Percentiles rank a stretch among this genome's conserved stretches.
These are phyloP conservation scores for Diachrysia chrysitis DNA, from an alignment of 2,888 invertebrate species.

Conservation along the genomic window DNA sequence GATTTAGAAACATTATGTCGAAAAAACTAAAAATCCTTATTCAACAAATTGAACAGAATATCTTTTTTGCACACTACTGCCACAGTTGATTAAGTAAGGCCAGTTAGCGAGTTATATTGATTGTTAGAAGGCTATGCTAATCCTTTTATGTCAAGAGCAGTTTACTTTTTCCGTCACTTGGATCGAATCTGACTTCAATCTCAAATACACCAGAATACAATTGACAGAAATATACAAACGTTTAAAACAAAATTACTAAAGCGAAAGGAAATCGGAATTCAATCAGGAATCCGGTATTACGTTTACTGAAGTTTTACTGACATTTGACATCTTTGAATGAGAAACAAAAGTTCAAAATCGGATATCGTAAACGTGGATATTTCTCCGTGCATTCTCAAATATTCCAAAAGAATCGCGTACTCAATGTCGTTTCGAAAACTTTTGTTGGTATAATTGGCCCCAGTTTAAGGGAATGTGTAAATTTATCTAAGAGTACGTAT, in stretches of 20 bases:
- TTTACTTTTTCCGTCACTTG: too few species aligned
- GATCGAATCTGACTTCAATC: too few species aligned
- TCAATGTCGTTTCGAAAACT: too few species aligned
- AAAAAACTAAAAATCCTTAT: too few species aligned
- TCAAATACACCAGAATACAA: background rate
- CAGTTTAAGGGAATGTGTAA: background rate
- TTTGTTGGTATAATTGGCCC: background rate
- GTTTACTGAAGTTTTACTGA: background rate
- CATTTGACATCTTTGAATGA: constrained; percentile 2
- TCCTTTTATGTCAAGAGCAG: too few species aligned
- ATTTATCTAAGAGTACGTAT: background rate
- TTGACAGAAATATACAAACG: background rate
- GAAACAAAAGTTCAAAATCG: background rate
- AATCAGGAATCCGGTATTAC: background rate
- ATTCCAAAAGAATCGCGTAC: background rate
- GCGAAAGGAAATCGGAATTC: background rate
- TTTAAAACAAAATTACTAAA: background rate
- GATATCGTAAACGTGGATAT: background rate
- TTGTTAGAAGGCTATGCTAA: too few species aligned
- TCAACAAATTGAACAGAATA: too few species aligned
- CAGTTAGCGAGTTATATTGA: too few species aligned
- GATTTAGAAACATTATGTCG: too few species aligned
- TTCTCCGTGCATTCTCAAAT: background rate
- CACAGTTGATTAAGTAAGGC: too few species aligned
- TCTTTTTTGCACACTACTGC: too few species aligned